A percentile compares a stretch with the other conserved stretches of the same genome.
These are phyloP conservation scores for Pseudomyrmex dendroicus DNA, from an alignment of 1,140 invertebrate species.

Conservation along the genomic window DNA sequence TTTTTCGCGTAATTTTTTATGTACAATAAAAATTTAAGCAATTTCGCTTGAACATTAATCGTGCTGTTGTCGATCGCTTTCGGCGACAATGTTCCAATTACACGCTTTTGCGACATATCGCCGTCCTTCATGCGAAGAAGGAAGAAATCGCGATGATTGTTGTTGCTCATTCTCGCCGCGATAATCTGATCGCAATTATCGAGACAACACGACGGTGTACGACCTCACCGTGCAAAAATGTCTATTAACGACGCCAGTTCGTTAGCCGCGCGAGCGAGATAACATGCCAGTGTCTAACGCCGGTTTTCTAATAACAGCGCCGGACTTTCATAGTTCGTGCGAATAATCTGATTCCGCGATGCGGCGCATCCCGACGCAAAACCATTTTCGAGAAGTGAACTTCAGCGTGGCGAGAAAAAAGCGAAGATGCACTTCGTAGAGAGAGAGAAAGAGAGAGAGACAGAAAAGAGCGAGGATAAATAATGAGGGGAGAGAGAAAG, in stretches of 20 bases:
- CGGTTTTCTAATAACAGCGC: slow-evolving; percentile 36
- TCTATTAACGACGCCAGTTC: slow-evolving; percentile 9
- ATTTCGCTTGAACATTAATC: slow-evolving; percentile 5
- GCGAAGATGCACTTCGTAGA: not conserved
- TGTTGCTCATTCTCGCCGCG: slow-evolving; percentile 24
- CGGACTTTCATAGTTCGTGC: slow-evolving; percentile 16
- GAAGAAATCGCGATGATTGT: slow-evolving; percentile 19
- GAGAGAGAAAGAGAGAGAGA: not conserved
- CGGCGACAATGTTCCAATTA: slow-evolving; percentile 40
- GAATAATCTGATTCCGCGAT: slow-evolving; percentile 59
- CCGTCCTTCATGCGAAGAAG: not conserved
- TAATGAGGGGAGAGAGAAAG: not conserved
- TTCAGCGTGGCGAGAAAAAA: not conserved
- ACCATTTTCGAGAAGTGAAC: slow-evolving; percentile 33
- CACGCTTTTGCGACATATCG: slow-evolving; percentile 9
- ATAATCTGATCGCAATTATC: slow-evolving; percentile 49
- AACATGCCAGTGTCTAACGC: slow-evolving; percentile 39
- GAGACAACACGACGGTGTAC: slow-evolving; percentile 28
- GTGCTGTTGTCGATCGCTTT: slow-evolving; percentile 26
- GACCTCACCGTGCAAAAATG: slow-evolving; percentile 18
- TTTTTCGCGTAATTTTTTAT: not conserved
- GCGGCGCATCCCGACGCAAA: slow-evolving; percentile 6
- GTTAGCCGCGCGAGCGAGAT: slow-evolving; percentile 23
- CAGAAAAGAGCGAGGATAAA: not conserved
- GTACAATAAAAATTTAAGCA: not conserved